Conservation (phyloP, 2,113 vertebrate species). For the Alces alces region DNA sequence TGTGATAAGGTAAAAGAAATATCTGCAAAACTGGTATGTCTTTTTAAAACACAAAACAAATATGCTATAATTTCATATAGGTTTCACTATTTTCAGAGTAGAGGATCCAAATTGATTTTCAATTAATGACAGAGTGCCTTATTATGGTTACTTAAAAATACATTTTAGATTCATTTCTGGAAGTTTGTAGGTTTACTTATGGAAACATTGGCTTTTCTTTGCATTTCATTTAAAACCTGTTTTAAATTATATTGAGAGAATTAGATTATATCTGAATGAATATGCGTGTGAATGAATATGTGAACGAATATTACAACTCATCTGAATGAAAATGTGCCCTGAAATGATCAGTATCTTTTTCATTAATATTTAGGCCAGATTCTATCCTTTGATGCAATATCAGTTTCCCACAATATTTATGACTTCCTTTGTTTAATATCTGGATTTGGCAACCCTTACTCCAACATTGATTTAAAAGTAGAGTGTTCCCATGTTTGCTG, state of each 20-base stretch:
- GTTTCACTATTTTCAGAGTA: neutral
- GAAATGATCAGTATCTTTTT: neutral
- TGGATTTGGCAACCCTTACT: neutral
- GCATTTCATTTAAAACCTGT: neutral
- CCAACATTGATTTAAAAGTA: neutral
- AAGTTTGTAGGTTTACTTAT: neutral
- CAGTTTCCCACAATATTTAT: neutral
- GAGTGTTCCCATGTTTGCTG: neutral
- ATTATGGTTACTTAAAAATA: neutral
- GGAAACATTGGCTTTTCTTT: conserved; percentile 22
- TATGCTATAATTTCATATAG: neutral
- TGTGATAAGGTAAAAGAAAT: neutral
- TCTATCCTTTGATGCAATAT: neutral
- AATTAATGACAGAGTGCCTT: conserved; percentile 7
- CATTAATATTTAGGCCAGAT: neutral
- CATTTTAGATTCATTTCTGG: neutral
- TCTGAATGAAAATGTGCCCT: neutral
- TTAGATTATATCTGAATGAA: neutral
- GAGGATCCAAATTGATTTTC: neutral
- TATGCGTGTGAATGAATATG: neutral
- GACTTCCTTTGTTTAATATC: conserved; percentile 7
- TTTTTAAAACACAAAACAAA: neutral
- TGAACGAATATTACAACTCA: neutral
- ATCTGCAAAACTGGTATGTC: neutral
- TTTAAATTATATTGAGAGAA: conserved; percentile 19